phyloP scores from a whole-genome alignment of 2,113 vertebrate genomes.

The Crotalus tigris region DNA sequence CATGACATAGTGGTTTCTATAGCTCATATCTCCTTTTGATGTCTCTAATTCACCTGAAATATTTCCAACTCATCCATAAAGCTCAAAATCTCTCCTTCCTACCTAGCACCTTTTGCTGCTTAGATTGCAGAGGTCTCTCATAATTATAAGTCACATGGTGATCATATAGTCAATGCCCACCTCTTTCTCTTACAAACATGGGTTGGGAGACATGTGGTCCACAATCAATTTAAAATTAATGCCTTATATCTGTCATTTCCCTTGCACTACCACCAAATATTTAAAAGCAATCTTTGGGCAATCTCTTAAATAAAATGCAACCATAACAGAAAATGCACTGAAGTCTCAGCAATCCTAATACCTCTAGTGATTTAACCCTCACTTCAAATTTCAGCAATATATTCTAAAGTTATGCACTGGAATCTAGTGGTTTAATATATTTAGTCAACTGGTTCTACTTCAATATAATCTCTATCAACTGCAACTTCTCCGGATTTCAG shows the following conservation, averaged over 20 bases:
- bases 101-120: background rate
- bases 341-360: background rate
- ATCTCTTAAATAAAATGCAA: background rate
- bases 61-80: background rate
- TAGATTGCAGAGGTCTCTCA: background rate
- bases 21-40: background rate
- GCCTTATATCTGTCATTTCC: background rate
- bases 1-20: background rate
- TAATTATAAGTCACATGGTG: background rate
- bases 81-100: background rate
- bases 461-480: background rate
- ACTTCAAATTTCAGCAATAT: background rate
- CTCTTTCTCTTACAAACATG: background rate
- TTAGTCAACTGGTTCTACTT: background rate
- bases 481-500: background rate
- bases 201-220: background rate
- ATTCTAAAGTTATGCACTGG: background rate
- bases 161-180: background rate
- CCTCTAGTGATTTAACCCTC: background rate
- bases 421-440: background rate
- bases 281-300: background rate
- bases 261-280: background rate
- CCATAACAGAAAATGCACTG: background rate
- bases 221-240: background rate
- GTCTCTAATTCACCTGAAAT: background rate